phyloP scores from a whole-genome alignment of 2,797 vertebrate genomes.

The Ibycter americanus region DNA sequence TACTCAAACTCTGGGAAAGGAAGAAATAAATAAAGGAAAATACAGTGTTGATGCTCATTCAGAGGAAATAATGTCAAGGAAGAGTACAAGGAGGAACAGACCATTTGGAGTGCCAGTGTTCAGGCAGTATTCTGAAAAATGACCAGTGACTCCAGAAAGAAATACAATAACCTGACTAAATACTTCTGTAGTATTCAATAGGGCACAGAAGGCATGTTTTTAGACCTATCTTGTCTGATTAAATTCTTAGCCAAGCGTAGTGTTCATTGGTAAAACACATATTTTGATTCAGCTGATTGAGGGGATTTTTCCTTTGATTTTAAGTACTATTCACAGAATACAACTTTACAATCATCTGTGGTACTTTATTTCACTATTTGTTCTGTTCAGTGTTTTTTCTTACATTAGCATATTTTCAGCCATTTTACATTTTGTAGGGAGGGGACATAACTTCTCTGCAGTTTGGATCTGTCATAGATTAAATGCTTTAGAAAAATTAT shows the following conservation, averaged over 20 bases:
- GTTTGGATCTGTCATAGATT: neutral
- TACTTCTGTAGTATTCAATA: neutral
- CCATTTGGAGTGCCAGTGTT: neutral
- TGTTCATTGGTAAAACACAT: neutral
- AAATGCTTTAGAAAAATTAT: neutral
- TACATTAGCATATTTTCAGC: neutral
- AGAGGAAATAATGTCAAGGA: neutral
- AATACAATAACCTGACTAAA: neutral
- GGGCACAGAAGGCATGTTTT: neutral
- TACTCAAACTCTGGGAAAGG: neutral
- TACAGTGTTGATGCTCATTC: neutral
- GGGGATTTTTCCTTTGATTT: neutral
- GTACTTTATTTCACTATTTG: neutral
- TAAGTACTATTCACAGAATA: neutral
- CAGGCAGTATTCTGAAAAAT: neutral
- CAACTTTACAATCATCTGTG: neutral
- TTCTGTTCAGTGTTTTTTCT: neutral
- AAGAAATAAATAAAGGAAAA: neutral
- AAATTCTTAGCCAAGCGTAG: neutral
- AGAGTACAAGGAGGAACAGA: neutral
- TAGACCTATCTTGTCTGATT: neutral
- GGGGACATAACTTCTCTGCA: neutral
- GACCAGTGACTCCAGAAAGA: neutral
- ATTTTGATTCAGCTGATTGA: neutral
- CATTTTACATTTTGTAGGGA: neutral